These are phyloP conservation scores for Calidris pugnax DNA, from an alignment of 2,113 vertebrate genomes.

Conservation along the genomic window DNA sequence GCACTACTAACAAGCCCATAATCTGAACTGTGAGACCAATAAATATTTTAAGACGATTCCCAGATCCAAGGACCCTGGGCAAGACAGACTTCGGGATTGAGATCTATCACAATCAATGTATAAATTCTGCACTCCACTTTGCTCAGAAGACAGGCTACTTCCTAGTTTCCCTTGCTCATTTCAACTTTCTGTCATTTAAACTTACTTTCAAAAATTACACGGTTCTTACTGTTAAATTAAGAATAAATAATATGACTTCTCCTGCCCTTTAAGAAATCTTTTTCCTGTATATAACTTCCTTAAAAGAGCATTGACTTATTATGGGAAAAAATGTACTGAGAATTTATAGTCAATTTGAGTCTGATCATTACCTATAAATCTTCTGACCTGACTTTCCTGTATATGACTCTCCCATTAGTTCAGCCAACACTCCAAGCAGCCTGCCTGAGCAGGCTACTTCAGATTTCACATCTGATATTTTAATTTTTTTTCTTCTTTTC, in stretches of 20 bases:
- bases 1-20: neutral
- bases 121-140: neutral
- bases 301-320: neutral
- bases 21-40: neutral
- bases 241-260: neutral
- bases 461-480: neutral
- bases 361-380: neutral
- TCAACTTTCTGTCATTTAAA: neutral
- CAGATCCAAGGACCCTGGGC: neutral
- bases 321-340: neutral
- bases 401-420: neutral
- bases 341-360: neutral
- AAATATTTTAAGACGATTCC: neutral
- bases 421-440: neutral
- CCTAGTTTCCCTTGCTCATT: neutral
- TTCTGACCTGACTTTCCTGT: neutral
- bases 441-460: neutral
- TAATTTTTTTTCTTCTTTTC: neutral
- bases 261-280: neutral
- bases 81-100: neutral
- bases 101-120: neutral
- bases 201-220: neutral
- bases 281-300: neutral
- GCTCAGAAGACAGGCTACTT: neutral
- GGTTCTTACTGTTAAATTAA: neutral